A percentile compares a stretch with the other conserved stretches of the same genome.
These are phyloP conservation scores for Pinna nobilis DNA, from an alignment of 1,140 invertebrate species.

Conservation along the genomic window DNA sequence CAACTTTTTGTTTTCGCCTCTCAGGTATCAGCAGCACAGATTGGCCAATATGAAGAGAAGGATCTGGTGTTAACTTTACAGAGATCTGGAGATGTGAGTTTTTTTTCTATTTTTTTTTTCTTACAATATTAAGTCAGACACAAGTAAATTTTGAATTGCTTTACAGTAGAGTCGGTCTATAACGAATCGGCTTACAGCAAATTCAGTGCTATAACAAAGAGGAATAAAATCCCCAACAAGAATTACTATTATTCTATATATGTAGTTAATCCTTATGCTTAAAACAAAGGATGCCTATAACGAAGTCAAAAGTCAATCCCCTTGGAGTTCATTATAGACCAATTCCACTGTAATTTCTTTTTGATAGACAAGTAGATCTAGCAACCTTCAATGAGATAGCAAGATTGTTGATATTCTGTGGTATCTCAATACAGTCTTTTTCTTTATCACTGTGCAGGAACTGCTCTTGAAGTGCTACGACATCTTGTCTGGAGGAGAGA, in stretches of 20 bases:
- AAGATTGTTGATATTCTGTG: not conserved
- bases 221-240: no score
- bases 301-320: no score
- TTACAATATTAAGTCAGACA: not conserved
- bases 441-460: slow-evolving; percentile 35
- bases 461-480: slow-evolving; percentile 55
- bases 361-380: not conserved
- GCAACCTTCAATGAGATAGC: not conserved
- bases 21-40: slow-evolving; percentile 52
- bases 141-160: not conserved
- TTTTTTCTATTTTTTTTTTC: not conserved
- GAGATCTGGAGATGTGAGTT: not conserved
- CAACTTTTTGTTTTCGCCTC: not conserved
- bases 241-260: no score
- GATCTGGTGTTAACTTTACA: slow-evolving; percentile 49
- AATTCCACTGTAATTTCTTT: no score
- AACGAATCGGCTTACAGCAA: no score
- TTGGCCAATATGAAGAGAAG: slow-evolving; percentile 45
- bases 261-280: no score
- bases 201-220: no score
- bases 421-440: not conserved
- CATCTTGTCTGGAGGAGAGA: slow-evolving; percentile 45
- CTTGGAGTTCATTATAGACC: no score
- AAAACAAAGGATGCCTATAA: no score
- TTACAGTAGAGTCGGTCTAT: no score